Conservation (phyloP, 2,797 vertebrate species). For the Chromis chromis region DNA sequence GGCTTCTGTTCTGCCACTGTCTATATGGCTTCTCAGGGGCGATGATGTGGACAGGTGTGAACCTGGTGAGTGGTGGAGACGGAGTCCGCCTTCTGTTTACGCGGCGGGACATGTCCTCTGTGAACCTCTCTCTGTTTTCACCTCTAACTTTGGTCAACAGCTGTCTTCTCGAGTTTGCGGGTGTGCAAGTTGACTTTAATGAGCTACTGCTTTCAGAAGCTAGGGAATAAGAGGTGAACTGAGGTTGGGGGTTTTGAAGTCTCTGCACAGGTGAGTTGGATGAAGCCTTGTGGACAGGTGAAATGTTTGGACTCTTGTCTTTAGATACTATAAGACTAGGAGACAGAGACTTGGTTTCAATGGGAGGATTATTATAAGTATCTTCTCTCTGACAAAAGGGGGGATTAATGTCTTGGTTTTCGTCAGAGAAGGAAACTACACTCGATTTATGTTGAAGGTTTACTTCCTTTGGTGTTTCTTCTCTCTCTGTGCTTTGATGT, state of each 20-base stretch:
- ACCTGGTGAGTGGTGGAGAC: conserved; percentile 81
- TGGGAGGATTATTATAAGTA: conserved; percentile 11
- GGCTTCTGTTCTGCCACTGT: conserved; percentile 72
- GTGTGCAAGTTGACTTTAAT: conserved; percentile 42
- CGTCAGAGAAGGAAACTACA: conserved; percentile 15
- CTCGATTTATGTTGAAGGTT: conserved; percentile 28
- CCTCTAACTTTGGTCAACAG: conserved; percentile 43
- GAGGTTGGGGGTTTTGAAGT: conserved; percentile 42
- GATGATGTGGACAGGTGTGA: conserved; percentile 82
- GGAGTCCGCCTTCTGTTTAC: conserved; percentile 71
- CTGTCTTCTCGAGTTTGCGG: conserved; percentile 53
- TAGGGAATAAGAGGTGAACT: conserved; percentile 22
- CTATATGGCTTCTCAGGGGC: conserved; percentile 79
- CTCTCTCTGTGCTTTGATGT: conserved; percentile 47
- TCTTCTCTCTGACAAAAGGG: conserved; percentile 34
- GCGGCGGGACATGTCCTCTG: conserved; percentile 70
- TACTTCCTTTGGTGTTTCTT: conserved; percentile 31
- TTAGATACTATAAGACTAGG: conserved; percentile 38
- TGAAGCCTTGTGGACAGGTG: conserved; percentile 31
- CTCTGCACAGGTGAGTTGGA: conserved; percentile 44
- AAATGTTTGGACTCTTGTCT: conserved; percentile 43
- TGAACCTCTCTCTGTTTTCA: conserved; percentile 57
- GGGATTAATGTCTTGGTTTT: conserved; percentile 28
- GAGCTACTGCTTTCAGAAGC: conserved; percentile 53
- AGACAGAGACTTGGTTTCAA: conserved; percentile 46